phyloP scores from a whole-genome alignment of 2,797 vertebrate genomes.

The Vireo griseus region DNA sequence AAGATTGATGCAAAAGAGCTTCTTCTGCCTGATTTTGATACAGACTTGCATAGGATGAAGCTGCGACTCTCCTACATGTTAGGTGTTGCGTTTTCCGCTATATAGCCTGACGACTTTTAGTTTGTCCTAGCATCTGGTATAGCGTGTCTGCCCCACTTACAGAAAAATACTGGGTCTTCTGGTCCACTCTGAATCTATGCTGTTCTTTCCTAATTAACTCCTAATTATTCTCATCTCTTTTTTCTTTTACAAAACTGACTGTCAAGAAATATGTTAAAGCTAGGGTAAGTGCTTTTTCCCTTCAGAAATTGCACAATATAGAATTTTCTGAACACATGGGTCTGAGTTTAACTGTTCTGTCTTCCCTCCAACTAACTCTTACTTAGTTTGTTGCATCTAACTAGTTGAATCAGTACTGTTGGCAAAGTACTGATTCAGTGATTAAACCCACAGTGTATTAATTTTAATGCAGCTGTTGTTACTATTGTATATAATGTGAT shows the following conservation, averaged over 20 bases:
- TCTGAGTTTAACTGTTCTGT: background rate
- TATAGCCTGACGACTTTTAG: background rate
- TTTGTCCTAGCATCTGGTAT: background rate
- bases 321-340: background rate
- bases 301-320: background rate
- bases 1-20: background rate
- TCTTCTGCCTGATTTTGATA: background rate
- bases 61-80: background rate
- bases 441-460: background rate
- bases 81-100: background rate
- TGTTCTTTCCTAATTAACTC: conserved; percentile 19
- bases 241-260: conserved; percentile 73
- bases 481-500: background rate
- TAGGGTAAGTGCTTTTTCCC: conserved; percentile 80
- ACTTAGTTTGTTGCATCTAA: background rate
- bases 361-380: background rate
- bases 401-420: background rate
- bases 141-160: background rate
- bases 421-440: background rate
- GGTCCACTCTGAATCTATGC: background rate
- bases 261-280: conserved; percentile 90
- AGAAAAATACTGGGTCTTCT: background rate
- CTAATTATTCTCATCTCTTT: conserved; percentile 65
- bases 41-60: background rate
- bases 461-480: background rate